These are phyloP conservation scores for Sebastes kiyomatsui DNA, from an alignment of 2,797 vertebrate species.

Conservation along the genomic window DNA sequence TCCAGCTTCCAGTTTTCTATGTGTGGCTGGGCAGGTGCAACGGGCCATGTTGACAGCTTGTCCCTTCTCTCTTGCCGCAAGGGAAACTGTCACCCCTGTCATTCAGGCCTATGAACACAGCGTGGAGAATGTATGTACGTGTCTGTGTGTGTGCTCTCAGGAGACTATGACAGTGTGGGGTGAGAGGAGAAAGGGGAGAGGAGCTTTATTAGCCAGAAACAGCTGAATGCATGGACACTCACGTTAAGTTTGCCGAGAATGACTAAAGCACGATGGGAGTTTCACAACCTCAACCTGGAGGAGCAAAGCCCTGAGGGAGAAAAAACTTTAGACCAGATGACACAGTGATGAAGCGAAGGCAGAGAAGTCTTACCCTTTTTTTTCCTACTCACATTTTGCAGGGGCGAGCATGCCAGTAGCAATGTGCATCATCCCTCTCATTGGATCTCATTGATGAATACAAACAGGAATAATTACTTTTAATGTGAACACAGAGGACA, in stretches of 20 bases:
- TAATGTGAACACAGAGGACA: background rate
- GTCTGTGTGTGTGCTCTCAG: conserved; percentile 47
- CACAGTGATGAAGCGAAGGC: conserved; percentile 18
- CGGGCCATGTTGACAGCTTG: conserved; percentile 78
- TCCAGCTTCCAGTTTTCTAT: conserved; percentile 11
- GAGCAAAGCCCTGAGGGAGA: conserved; percentile 46
- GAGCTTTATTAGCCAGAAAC: conserved; percentile 65
- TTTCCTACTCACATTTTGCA: background rate
- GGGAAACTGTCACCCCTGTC: conserved; percentile 78
- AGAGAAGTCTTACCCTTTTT: background rate
- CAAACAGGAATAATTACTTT: background rate
- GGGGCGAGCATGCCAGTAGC: background rate
- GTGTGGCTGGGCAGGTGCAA: conserved; percentile 70
- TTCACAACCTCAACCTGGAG: conserved; percentile 48
- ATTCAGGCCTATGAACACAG: conserved; percentile 75
- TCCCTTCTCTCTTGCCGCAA: conserved; percentile 75
- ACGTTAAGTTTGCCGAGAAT: conserved; percentile 35
- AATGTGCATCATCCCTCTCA: background rate
- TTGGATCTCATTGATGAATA: background rate
- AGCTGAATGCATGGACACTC: conserved; percentile 53
- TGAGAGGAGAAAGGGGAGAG: conserved; percentile 33
- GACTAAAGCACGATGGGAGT: conserved; percentile 56
- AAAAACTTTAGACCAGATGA: conserved; percentile 48
- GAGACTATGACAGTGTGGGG: conserved; percentile 57
- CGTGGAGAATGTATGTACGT: conserved; percentile 60